These are phyloP conservation scores for Caenorhabditis sp. DNA, from an alignment of 2,888 invertebrate species.

Conservation along the genomic window DNA sequence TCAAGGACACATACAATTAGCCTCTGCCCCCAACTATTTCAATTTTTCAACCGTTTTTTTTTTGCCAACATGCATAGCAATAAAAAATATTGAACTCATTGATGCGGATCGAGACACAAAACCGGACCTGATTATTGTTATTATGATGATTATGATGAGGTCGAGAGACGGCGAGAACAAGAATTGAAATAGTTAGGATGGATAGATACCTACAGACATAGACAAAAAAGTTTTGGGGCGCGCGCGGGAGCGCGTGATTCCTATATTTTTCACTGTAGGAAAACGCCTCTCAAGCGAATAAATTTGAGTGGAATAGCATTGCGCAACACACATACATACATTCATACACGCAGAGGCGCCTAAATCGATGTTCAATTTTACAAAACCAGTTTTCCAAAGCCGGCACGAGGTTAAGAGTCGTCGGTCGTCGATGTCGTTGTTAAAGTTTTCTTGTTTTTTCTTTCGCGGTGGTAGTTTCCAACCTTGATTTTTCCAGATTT, in stretches of 20 bases:
- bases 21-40: not conserved
- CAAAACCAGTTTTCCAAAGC: conserved; percentile 37
- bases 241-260: not conserved
- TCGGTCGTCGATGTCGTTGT: not conserved
- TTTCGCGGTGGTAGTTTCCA: no score
- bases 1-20: conserved; percentile 20
- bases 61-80: conserved; percentile 5
- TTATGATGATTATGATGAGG: conserved; percentile 6
- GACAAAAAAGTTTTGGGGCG: no score
- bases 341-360: not conserved
- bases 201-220: conserved; percentile 39
- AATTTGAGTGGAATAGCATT: conserved; percentile 20
- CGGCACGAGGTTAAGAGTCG: conserved; percentile 3
- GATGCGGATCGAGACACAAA: conserved; percentile 39
- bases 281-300: not conserved
- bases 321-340: conserved; percentile 26
- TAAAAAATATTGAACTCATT: conserved; percentile 42
- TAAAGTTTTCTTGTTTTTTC: conserved; percentile 1
- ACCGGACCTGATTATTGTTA: conserved; percentile 21
- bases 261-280: not conserved
- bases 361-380: conserved; percentile 29
- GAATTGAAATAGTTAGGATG: conserved; percentile 40
- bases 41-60: conserved; percentile 1
- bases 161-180: conserved; percentile 13
- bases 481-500: not conserved